phyloP scores from a whole-genome alignment of 2,113 vertebrate species.

The Tauraco erythrolophus region DNA sequence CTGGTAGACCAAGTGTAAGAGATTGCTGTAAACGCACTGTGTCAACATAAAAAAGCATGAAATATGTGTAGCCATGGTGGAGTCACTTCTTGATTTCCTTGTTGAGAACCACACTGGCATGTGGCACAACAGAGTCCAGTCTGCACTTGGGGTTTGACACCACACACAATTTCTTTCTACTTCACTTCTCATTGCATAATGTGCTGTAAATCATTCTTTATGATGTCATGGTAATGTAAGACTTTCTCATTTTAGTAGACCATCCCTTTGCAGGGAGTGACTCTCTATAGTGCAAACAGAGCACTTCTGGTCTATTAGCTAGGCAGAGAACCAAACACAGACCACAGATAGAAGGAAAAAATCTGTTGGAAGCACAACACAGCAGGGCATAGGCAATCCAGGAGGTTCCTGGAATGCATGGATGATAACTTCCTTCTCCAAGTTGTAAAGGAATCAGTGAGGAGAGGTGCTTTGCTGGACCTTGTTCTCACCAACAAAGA shows the following conservation, averaged over 20 bases:
- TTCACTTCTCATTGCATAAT: neutral
- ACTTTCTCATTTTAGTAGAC: neutral
- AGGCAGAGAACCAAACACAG: neutral
- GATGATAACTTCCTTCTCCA: too few relatives aligned
- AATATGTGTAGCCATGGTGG: neutral
- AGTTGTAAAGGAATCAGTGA: too few relatives aligned
- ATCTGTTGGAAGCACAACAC: too few relatives aligned
- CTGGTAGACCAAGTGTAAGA: neutral
- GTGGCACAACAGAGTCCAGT: neutral
- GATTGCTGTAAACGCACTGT: neutral
- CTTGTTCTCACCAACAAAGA: too few relatives aligned
- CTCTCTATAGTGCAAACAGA: neutral
- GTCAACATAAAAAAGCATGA: neutral
- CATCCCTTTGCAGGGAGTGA: neutral
- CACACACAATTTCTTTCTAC: neutral
- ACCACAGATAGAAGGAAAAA: neutral
- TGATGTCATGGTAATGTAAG: neutral
- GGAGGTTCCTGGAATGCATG: too few relatives aligned
- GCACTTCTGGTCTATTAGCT: neutral
- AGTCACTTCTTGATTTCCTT: neutral
- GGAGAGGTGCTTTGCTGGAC: too few relatives aligned
- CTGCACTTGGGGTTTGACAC: neutral
- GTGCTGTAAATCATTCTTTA: neutral
- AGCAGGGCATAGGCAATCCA: too few relatives aligned
- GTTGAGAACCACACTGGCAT: rapidly evolving